Base-by-base conservation (phyloP, 1,140 invertebrate species). In the Bombus confusus region DNA sequence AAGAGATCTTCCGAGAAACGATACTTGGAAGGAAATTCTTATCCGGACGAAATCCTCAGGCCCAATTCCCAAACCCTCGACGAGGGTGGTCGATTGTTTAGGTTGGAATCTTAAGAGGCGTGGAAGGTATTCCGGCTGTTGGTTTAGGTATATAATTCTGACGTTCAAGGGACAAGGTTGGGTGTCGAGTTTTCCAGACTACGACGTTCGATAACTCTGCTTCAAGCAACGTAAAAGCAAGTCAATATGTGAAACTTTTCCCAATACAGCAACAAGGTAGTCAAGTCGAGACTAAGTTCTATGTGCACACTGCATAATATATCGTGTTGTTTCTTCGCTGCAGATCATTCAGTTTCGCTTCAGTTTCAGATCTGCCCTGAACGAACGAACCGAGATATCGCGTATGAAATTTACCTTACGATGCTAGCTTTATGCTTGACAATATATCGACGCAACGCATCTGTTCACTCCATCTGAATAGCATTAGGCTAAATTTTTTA, bases 61-160 rank as follows among this genome's bases (percentile, higher is more conserved):
- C 18, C 69, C 13, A 41, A 73, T 52, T 22, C 10, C 6, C n/a
- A n/a, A 25, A 34, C 18, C n/a, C 39, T 43, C 52, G 13, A 66
- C 64, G 80, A 83, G 86, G 78, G 78, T 86, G 80, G 87, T 66
- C 80, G 75, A 87, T 90, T 82, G 86, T 85, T 87, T 72, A 79
- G 72, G n/a, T 66, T 59, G 76, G 80, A 86, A 90, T 91, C 74
- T 80, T 57, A 68, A 91, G 89, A 88, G 83, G 43, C 74, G 74
- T 62, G 85, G 69, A 85, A 71, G 80, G 79, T 62, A 80, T 89
- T 86, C 79, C 75, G 68, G 43, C 59, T 80, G 39, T 52, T 83
- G n/a, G n/a, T 34, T 83, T 79, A 66, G n/a, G 41, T 71, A n/a
- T 62, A 62, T 62, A 80, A 75, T 88, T 83, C 34, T 64, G 72